These are phyloP conservation scores for Hylaeus volcanicus DNA, from an alignment of 1,140 invertebrate genomes.

Conservation along the genomic window DNA sequence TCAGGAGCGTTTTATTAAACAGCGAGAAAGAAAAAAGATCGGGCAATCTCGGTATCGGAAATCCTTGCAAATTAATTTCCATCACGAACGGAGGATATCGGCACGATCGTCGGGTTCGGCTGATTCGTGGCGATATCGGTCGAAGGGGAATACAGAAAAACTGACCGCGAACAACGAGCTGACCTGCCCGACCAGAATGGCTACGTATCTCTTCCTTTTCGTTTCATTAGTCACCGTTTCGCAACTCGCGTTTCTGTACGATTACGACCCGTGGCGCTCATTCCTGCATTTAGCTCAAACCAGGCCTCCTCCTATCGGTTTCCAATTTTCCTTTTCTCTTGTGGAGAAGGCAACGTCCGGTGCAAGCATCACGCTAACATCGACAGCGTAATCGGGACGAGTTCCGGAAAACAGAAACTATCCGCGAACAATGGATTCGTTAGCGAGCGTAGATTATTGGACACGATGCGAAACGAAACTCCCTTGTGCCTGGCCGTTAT, in stretches of 20 bases:
- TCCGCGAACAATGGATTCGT: slow-evolving; percentile 62
- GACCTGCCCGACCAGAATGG: background rate
- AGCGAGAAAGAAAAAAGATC: background rate
- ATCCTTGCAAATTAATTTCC: slow-evolving; percentile 50
- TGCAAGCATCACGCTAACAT: background rate
- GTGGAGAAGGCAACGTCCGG: slow-evolving; percentile 9
- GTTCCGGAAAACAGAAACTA: slow-evolving; percentile 52
- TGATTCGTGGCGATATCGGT: slow-evolving; percentile 28
- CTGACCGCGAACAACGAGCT: slow-evolving; percentile 6
- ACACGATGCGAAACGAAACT: slow-evolving; percentile 62
- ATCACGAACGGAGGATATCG: background rate
- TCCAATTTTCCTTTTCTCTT: slow-evolving; percentile 14
- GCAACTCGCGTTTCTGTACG: slow-evolving; percentile 3
- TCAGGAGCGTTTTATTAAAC: slow-evolving; percentile 7
- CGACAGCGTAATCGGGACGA: slow-evolving; percentile 43
- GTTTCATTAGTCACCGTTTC: slow-evolving; percentile 6
- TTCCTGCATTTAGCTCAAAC: slow-evolving; percentile 7
- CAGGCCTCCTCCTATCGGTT: slow-evolving; percentile 10
- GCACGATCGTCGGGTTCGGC: background rate
- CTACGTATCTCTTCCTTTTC: slow-evolving; percentile 15
- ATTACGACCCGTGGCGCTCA: background rate
- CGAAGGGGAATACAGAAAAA: slow-evolving; percentile 16
- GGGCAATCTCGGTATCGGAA: background rate
- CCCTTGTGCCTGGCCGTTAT: slow-evolving; percentile 65
- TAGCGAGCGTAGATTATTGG: slow-evolving; percentile 54